Evolutionary conservation across 2,113 vertebrate genomes (phyloP).

Genomic region (Numenius arquata): DNA sequence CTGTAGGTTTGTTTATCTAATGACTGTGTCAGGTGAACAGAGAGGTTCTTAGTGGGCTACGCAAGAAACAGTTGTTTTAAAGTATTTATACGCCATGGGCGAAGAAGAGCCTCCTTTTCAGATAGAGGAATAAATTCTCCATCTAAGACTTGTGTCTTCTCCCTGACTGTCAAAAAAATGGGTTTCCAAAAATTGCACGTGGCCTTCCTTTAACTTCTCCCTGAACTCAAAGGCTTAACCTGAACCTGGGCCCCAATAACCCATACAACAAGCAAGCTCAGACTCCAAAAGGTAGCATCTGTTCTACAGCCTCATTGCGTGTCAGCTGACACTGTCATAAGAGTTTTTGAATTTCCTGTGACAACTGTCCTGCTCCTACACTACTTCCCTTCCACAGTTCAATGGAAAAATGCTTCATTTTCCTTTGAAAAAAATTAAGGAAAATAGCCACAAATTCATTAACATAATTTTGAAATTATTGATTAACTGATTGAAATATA

Average conservation of each 20-base stretch:
- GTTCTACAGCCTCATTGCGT: background rate
- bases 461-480: background rate
- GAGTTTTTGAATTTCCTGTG: background rate
- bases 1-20: background rate
- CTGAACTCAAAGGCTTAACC: background rate
- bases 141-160: background rate
- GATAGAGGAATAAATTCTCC: background rate
- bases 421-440: background rate
- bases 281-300: background rate
- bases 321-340: background rate
- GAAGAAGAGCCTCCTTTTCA: background rate
- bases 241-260: background rate
- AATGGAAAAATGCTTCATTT: background rate
- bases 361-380: background rate
- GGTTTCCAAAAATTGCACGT: background rate
- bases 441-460: background rate
- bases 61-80: background rate
- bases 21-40: background rate
- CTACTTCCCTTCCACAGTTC: background rate
- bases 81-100: background rate
- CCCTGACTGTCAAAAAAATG: accelerated
- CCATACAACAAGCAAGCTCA: background rate
- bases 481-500: too few species aligned
- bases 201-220: background rate
- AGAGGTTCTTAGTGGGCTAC: background rate